Base-by-base conservation (phyloP, 2,113 vertebrate species). In the Anguilla rostrata region DNA sequence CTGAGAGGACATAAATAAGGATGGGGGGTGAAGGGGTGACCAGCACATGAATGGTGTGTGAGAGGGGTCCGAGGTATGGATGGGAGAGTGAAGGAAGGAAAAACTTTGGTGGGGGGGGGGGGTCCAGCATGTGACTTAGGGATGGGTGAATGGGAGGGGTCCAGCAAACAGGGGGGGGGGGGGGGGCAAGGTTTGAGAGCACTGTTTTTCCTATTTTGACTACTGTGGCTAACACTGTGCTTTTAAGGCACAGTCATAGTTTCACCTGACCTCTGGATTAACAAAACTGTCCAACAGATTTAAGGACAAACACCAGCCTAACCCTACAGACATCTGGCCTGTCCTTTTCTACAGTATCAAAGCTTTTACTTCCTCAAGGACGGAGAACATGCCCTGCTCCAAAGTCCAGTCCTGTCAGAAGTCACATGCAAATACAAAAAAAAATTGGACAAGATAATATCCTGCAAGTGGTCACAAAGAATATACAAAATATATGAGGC, bases 1-100 rank as follows among this genome's bases (percentile, higher is more conserved):
- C 57, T 5, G 49, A 29, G 56, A 57, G 39, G 60, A 57, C 56
- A 92, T 90, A 93, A 91, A 92, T 89, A 46, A 79, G 20, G 56
- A 39, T 82, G 18, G 83, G n/a, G 40, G 15, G n/a, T 84, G 41
- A 39, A 79, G 84, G 39, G 85, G 29, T n/a, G 9, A 41, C 29
- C 71, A 34, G 71, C n/a, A 75, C 71, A 75, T 75, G 71, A 34
- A 75, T 75, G 71, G 71, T 12, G 71, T 39, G 66, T 16, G 46
- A 60, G 78, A 60, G 7, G 7, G 53, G 78, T 20, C 57, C 78
- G 12, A 18, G 12, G 3, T 83, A 41, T 29, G 29, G 80, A 39
- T 26, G 53, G 39, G 34, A 29, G 40, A 60, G 53, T 11, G 82
- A 56, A 53, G 49, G 26, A 34, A 39, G 43, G 41, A 86, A 49